Percentiles rank a stretch among this genome's conserved stretches.
Conservation (phyloP, 2,113 vertebrate genomes). For the Rattus rattus region DNA sequence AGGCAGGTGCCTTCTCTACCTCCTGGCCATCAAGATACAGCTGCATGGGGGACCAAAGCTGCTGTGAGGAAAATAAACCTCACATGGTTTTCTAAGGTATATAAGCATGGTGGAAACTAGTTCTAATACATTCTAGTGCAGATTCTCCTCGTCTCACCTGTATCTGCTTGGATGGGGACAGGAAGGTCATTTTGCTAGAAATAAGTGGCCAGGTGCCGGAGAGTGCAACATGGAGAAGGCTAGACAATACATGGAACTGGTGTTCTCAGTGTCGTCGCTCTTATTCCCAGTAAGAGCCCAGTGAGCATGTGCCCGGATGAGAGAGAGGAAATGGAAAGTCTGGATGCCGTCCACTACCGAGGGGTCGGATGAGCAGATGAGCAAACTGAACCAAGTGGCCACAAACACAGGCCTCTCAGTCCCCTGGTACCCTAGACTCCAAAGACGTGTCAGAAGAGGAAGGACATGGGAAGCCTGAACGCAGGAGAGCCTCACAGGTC, state of each 20-base stretch:
- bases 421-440: neutral
- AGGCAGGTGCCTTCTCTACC: neutral
- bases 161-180: too few relatives aligned
- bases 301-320: neutral
- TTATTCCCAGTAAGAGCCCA: too few relatives aligned
- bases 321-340: neutral
- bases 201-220: neutral
- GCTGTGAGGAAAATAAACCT: neutral
- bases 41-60: too few relatives aligned
- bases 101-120: neutral
- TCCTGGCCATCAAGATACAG: neutral
- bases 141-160: neutral
- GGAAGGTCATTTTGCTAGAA: neutral
- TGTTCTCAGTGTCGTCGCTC: too few relatives aligned
- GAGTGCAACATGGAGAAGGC: neutral
- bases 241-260: neutral
- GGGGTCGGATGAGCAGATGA: neutral
- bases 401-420: neutral
- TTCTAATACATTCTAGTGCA: neutral
- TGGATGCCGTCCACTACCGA: too few relatives aligned
- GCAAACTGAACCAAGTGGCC: neutral
- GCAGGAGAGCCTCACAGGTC: neutral
- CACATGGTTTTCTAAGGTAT: neutral
- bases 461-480: neutral
- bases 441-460: too few relatives aligned